Evolutionary conservation across 2,113 vertebrate species (phyloP).

Genomic region (Anolis sagrei): DNA sequence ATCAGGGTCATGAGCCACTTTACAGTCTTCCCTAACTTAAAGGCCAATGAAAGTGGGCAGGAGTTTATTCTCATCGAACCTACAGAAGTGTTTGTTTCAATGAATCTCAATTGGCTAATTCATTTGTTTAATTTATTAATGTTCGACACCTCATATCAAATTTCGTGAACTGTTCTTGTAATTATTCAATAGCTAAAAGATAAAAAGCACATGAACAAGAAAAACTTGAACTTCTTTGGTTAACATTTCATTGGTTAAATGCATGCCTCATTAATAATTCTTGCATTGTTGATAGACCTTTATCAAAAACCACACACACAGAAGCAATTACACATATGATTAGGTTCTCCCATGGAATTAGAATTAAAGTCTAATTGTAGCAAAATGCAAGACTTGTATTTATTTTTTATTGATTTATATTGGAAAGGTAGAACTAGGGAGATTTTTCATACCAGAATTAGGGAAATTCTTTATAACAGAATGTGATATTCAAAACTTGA

Average conservation of each 20-base stretch:
- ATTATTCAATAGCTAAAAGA: not conserved
- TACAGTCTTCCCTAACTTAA: not conserved
- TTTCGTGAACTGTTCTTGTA: not conserved
- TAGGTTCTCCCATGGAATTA: too few species aligned
- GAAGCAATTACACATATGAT: not conserved
- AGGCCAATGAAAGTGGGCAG: not conserved
- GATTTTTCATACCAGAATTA: not conserved
- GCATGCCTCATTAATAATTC: not conserved
- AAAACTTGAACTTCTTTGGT: not conserved
- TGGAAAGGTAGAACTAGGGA: too few species aligned
- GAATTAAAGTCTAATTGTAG: too few species aligned
- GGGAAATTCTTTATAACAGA: not conserved
- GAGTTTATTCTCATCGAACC: not conserved
- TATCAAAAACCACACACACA: not conserved
- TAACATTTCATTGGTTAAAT: too few species aligned
- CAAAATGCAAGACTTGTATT: too few species aligned
- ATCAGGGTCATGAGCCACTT: not conserved
- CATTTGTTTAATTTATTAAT: not conserved
- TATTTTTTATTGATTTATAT: too few species aligned
- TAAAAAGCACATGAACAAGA: not conserved
- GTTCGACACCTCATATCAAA: not conserved
- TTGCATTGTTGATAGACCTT: not conserved
- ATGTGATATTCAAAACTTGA: not conserved
- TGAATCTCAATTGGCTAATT: not conserved
- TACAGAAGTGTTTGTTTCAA: too few species aligned